Base-by-base conservation (phyloP, 2,888 invertebrate genomes). In the Diabrotica balteata region DNA sequence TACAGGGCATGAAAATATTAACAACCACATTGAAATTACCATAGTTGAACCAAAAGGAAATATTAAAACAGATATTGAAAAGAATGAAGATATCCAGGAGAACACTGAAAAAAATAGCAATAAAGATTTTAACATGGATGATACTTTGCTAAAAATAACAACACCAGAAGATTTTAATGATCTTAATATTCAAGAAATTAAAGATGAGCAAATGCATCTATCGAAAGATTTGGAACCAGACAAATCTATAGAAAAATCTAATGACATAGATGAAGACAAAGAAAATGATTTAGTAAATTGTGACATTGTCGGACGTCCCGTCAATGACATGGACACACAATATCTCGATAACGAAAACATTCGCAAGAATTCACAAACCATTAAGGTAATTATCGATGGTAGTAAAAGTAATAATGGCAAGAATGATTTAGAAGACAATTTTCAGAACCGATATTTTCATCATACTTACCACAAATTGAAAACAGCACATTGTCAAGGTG, bases 11-110 rank as follows among this genome's bases (percentile, higher is more conserved):
- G 64, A 64, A 59, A 64, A 51, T 46, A 64, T 64, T 7, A 58
- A 58, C 11, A 64, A 64, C 11, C 64, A 46, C 44, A 58, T 64
- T 22, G 49, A 58, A 9, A 64, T 64, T 22, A 64, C 51, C 7
- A 64, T 64, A 22, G 10, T 64, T 46, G 52, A 58, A 52, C 64
- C 64, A 43, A 49, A 7, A 10, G 49, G 49, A 49, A 11, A 49
- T 49, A 49, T 49, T 8, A 11, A 49, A 1, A 8, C 49, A 9
- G 54, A 9, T 42, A 43, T 43, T 43, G 44, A 43, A 10, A 57
- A 57, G n/a, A 8, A 54, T n/a, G 17, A 45, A 45, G 17, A 11
- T 17, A 45, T 44, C 4, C 22, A 57, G 11, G 55, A 55, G 45
- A 45, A 11, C 6, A 8, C 9, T 45, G 11, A 17, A 11, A 17